These are phyloP conservation scores for Platyrinchus mystaceus DNA, from an alignment of 2,797 vertebrate genomes.

Conservation along the genomic window DNA sequence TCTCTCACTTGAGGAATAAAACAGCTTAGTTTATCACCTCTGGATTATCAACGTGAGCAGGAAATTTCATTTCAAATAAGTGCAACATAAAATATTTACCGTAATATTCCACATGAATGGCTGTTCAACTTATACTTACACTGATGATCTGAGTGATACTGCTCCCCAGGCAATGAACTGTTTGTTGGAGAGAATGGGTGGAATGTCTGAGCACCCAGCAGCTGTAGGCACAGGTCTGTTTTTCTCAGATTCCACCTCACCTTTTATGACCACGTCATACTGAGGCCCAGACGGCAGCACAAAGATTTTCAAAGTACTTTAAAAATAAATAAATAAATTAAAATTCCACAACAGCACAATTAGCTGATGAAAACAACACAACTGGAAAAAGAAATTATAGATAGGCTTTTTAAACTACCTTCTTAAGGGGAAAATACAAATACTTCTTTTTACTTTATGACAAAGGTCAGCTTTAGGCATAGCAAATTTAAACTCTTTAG, in stretches of 20 bases:
- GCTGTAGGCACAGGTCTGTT: constrained; percentile 37
- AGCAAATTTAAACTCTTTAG: neutral
- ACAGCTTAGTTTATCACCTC: neutral
- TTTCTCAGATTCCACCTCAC: constrained; percentile 72
- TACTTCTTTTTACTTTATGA: neutral
- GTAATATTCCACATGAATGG: neutral
- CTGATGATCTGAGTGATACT: constrained; percentile 86
- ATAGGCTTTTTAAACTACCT: neutral
- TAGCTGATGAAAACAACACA: neutral
- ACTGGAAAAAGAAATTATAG: neutral
- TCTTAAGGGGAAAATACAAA: neutral
- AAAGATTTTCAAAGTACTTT: constrained; percentile 88
- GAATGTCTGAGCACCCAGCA: constrained; percentile 71
- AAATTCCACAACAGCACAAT: neutral
- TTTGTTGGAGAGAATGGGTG: constrained; percentile 94
- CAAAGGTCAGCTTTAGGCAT: neutral
- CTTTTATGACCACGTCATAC: constrained; percentile 90
- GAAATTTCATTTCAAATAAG: neutral
- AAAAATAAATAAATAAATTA: constrained; percentile 18
- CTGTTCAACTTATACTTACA: constrained; percentile 80
- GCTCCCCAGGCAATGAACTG: constrained; percentile 95
- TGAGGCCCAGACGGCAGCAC: constrained; percentile 93
- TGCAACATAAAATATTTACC: neutral
- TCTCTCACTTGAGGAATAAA: neutral
- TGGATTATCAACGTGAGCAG: neutral